Base-by-base conservation (phyloP, 1,140 invertebrate genomes). In the Drosophila dunni region DNA sequence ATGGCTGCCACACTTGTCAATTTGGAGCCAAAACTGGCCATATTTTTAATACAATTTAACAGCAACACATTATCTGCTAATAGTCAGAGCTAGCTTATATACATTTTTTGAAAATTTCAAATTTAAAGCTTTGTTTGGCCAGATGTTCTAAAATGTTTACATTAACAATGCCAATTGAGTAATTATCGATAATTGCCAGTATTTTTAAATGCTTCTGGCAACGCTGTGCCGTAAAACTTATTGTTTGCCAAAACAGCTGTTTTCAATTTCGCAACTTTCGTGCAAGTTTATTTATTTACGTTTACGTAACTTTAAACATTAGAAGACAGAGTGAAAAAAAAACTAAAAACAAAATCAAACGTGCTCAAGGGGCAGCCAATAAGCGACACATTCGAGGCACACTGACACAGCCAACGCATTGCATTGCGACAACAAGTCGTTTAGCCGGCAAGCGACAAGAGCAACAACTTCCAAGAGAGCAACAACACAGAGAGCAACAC, bases 261-360 rank as follows among this genome's bases (percentile, higher is more conserved):
- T 75, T 64, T 42, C 13, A 60, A 75, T 75, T 75, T 75, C 72
- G 72, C 72, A 75, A 75, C 53, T 36, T 53, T 44, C 7, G 38
- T 58, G 38, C 54, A 15, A 36, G 60, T 40, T 70, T 54, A 70
- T 70, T 75, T 64, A 75, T 70, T 70, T 75, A 13, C 64, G 45
- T 75, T 75, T 75, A 75, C 72, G 72, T 75, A 75, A 75, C 72
- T 70, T 7, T 38, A 45, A 45, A 50, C 34, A 53, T 13, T 63
- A 62, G 48, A 42, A 44, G 36, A 8, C 15, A 61, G 20, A 24
- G 11, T 15, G 3, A 1, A 11, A n/a, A 38, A 29, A 29, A 29
- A 29, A 29, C 6, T 29, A 29, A 29, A 29, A 57, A 20, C 29
- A 38, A 71, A 71, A 66, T 53, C 38, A 24, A 34, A 44, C 42